A percentile compares a stretch with the other conserved stretches of the same genome.
These are phyloP conservation scores for Salvator merianae DNA, from an alignment of 2,113 vertebrate genomes.

Conservation along the genomic window DNA sequence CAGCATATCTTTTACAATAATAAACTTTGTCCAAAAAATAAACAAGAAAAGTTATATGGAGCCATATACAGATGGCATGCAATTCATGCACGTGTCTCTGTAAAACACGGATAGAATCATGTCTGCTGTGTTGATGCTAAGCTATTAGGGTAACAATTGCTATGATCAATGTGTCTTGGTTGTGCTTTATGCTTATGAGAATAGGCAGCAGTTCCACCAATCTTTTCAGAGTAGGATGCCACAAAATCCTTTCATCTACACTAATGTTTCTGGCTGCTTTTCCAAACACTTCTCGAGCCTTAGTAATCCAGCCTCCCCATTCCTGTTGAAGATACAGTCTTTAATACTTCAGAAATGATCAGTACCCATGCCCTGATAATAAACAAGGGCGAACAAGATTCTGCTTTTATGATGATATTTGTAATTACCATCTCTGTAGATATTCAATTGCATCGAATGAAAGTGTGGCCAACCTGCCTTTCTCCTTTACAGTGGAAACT, in stretches of 20 bases:
- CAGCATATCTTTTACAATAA: too few relatives aligned
- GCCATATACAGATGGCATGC: neutral
- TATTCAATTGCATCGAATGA: constrained; percentile 61
- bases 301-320: constrained; percentile 58
- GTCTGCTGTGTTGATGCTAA: neutral
- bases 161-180: neutral
- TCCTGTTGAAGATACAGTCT: constrained; percentile 41
- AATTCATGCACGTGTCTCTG: neutral
- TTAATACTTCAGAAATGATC: constrained; percentile 61
- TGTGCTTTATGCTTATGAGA: neutral
- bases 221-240: neutral
- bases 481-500: constrained; percentile 1
- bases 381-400: constrained; percentile 75
- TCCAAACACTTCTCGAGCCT: constrained; percentile 36
- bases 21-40: too few relatives aligned
- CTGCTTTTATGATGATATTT: constrained; percentile 58
- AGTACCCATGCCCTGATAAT: constrained; percentile 64
- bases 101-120: neutral
- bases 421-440: constrained; percentile 68
- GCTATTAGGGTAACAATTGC: neutral
- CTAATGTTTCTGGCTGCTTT: constrained; percentile 8
- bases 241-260: neutral
- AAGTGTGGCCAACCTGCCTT: constrained; percentile 46
- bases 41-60: neutral
- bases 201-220: neutral